Evolutionary conservation across 2,888 invertebrate genomes (phyloP).

Genomic region (Eumacrocentrus americanus): DNA sequence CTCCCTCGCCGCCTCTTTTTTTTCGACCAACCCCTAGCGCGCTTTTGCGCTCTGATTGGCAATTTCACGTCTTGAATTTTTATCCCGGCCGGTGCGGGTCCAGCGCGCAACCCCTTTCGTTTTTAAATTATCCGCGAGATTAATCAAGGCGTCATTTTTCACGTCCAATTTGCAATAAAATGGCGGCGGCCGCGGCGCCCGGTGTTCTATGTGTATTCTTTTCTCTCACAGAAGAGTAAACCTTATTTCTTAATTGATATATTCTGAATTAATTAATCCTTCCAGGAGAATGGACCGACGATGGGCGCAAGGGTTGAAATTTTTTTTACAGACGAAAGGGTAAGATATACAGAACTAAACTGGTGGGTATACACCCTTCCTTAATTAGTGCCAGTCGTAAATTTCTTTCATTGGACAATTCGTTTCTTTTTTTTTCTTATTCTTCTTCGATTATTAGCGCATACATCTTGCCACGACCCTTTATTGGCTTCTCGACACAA

Average conservation of each 20-base stretch:
- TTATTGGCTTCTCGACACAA: constrained; percentile 49
- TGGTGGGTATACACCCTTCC: constrained; percentile 46
- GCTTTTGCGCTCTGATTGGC: constrained; percentile 56
- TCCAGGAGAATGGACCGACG: constrained; percentile 39
- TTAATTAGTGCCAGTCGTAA: constrained; percentile 61
- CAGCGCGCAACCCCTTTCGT: constrained; percentile 50
- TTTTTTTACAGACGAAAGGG: constrained; percentile 9
- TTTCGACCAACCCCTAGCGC: constrained; percentile 9
- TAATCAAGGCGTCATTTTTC: constrained; percentile 63
- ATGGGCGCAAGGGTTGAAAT: constrained; percentile 33
- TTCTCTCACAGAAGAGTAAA: constrained; percentile 55
- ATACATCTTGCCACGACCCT: constrained; percentile 58
- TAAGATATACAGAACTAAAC: constrained; percentile 13
- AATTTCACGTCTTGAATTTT: constrained; percentile 63
- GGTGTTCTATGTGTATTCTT: not conserved
- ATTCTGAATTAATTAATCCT: constrained; percentile 62
- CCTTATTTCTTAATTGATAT: constrained; percentile 62
- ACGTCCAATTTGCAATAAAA: constrained; percentile 63
- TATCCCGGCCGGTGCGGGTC: constrained; percentile 44
- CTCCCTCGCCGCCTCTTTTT: constrained; percentile 14
- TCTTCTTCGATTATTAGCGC: constrained; percentile 62
- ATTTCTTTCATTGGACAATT: constrained; percentile 62
- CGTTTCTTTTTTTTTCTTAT: constrained; percentile 61
- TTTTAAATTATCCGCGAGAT: constrained; percentile 62
- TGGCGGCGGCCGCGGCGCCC: not conserved